Conservation (phyloP, 2,113 vertebrate species). For the Micronisus gabar region DNA sequence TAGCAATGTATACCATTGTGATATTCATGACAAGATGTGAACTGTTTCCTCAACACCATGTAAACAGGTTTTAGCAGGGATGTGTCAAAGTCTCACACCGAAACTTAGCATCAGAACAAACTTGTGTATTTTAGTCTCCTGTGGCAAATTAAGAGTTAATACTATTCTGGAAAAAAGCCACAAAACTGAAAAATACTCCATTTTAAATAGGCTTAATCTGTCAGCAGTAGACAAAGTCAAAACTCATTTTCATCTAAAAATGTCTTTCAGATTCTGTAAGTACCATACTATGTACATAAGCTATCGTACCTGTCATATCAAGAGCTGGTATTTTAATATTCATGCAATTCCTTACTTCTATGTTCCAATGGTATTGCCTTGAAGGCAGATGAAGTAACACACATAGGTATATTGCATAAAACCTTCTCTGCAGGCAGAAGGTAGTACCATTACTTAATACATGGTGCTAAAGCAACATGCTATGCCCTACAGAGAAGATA, state of each 20-base stretch:
- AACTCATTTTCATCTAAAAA: constrained; percentile 22
- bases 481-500: neutral
- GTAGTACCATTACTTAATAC: neutral
- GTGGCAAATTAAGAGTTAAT: neutral
- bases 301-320: neutral
- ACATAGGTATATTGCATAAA: neutral
- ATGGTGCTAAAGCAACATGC: neutral
- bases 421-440: neutral
- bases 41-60: neutral
- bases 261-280: neutral
- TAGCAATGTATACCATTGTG: neutral
- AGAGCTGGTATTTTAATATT: constrained; percentile 27
- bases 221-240: constrained; percentile 5
- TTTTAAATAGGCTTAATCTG: constrained; percentile 32
- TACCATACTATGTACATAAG: neutral
- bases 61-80: neutral
- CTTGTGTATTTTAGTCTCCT: neutral
- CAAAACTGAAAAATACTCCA: neutral
- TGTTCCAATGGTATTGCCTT: neutral
- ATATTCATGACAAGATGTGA: neutral
- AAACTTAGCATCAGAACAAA: neutral
- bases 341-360: neutral
- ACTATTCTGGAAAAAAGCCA: neutral
- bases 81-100: neutral
- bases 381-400: constrained; percentile 8